Evolutionary conservation across 92 coral and sea anemone genomes (phyloP), one percentile per base, ranked within the genome.

Genomic region (Hydrozoanthus gracilis): DNA sequence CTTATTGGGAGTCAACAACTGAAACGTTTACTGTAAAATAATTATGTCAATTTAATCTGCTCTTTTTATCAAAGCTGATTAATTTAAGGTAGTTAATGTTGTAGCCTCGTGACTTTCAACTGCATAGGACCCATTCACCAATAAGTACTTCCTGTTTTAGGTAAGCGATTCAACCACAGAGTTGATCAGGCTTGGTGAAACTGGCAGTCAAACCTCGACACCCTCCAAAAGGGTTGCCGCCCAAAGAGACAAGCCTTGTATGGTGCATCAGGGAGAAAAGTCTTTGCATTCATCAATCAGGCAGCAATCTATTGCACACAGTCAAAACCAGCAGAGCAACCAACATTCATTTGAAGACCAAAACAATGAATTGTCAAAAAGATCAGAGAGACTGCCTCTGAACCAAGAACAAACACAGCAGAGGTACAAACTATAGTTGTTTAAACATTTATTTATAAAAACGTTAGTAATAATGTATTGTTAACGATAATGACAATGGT

Each of bases 161-260:
- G 94, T 94, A 14, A 92, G 95, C 71, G 98, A 94, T 86, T 92
- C 98, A 27, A 94, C 98, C 44, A 91, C 91, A 79, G 95, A 92
- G 58, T 88, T 94, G 68, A 94, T 94, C 68, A 90, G 86, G 58
- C 94, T 94, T 64, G 98, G 94, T 7, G 94, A 92, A 71, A 86
- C 78, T 46, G 80, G 84, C 74, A 79, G 92, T 86, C 70, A 67
- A n/a, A 49, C 80, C 18, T 88, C 92, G 8, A 79, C 69, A 11
- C 35, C 62, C 44, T 27, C 60, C 5, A 79, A 79, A 18, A 78
- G 74, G 45, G 79, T 52, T 71, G 15, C 6, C 44, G 84, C 76
- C 50, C 27, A 84, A 2, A 90, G 67, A 17, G 46, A 74, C 39
- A 56, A 55, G 9, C 48, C 61, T 62, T 68, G 66, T 18, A 3